phyloP scores from a whole-genome alignment of 2,797 vertebrate species.

The Ptychobarbus kaznakovi region DNA sequence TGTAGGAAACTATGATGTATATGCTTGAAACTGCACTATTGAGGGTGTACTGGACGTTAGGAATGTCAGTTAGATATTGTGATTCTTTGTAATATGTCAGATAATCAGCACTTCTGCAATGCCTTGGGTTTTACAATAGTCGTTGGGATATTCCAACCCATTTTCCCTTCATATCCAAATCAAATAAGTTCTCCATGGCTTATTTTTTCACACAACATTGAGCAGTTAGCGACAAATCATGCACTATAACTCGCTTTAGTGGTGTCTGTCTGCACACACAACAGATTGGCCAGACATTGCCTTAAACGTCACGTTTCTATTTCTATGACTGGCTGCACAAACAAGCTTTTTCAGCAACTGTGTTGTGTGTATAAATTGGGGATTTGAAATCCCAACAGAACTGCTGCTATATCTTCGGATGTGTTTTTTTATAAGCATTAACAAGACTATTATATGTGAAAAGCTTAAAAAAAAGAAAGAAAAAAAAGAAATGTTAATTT shows the following conservation, averaged over 20 bases:
- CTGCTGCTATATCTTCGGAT: slow-evolving; percentile 72
- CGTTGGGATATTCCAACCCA: slow-evolving; percentile 69
- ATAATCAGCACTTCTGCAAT: slow-evolving; percentile 85
- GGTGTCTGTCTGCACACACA: slow-evolving; percentile 74
- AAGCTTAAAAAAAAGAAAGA: slow-evolving; percentile 14
- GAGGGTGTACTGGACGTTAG: slow-evolving; percentile 78
- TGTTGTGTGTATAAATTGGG: slow-evolving; percentile 77
- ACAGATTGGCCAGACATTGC: slow-evolving; percentile 82
- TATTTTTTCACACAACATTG: slow-evolving; percentile 40
- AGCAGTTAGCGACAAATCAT: slow-evolving; percentile 53
- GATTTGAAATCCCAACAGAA: slow-evolving; percentile 65
- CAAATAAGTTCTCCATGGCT: slow-evolving; percentile 58
- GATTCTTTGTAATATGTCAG: slow-evolving; percentile 82
- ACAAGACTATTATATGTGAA: slow-evolving; percentile 53
- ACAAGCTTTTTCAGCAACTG: slow-evolving; percentile 79
- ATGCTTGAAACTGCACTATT: slow-evolving; percentile 82
- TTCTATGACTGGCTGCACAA: slow-evolving; percentile 75
- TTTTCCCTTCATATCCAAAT: slow-evolving; percentile 83
- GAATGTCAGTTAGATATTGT: slow-evolving; percentile 80
- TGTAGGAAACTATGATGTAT: slow-evolving; percentile 74
- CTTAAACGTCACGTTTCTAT: slow-evolving; percentile 77
- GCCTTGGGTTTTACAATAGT: slow-evolving; percentile 78
- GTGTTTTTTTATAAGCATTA: slow-evolving; percentile 49
- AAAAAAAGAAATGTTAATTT: slow-evolving; percentile 39
- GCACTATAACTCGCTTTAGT: slow-evolving; percentile 55